A percentile compares a stretch with the other conserved stretches of the same genome.
phyloP scores from a whole-genome alignment of 2,113 vertebrate species.

The Festucalex cinctus region DNA sequence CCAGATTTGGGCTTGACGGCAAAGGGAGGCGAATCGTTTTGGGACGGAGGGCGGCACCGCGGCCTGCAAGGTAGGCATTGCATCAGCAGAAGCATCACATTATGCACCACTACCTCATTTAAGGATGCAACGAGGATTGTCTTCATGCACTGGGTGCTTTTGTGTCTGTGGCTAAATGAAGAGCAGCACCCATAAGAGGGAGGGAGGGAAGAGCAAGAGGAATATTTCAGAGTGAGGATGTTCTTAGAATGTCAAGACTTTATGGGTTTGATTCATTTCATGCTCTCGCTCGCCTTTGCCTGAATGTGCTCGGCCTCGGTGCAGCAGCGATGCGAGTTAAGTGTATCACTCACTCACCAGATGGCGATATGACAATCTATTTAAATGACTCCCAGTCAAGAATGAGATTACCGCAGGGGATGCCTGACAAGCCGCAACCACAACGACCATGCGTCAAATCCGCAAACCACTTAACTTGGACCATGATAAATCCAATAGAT shows the following conservation, averaged over 20 bases:
- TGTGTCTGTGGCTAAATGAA: neutral
- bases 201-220: neutral
- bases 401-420: constrained; percentile 29
- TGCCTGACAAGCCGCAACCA: neutral
- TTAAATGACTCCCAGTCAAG: constrained; percentile 31
- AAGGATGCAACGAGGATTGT: neutral
- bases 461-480: too few species aligned
- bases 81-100: constrained; percentile 1
- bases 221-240: neutral
- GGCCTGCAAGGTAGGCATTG: constrained; percentile 52
- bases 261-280: neutral
- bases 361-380: constrained; percentile 48
- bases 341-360: constrained; percentile 46
- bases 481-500: neutral
- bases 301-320: neutral
- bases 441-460: too few species aligned
- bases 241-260: neutral
- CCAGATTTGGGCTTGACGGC: constrained; percentile 42
- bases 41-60: constrained; percentile 28
- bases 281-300: neutral
- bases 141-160: neutral
- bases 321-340: constrained; percentile 27
- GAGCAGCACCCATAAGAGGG: neutral
- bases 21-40: constrained; percentile 39
- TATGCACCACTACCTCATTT: neutral